Base-by-base conservation (phyloP, 37 sponge, comb jelly and placozoan species). In the Petrosia ficiformis region DNA sequence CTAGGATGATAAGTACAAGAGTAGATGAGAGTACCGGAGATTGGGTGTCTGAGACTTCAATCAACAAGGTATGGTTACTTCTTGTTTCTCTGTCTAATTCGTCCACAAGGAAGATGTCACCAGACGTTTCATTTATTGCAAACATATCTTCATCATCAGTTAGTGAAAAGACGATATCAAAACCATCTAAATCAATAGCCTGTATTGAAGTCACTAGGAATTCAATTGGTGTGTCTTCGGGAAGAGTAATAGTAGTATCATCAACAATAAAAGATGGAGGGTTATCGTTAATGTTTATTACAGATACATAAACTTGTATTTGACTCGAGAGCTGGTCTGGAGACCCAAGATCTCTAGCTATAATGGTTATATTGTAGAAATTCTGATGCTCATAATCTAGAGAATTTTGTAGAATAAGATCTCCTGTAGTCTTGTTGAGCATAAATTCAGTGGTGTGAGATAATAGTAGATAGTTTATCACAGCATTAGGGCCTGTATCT, bases 231-330 rank as follows among this genome's bases (percentile, higher is more conserved):
- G 70, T 78, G 57, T 83, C 67, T 43, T 89, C 89, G 68, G 75
- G 3, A 35, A 60, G 39, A n/a, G 28, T 2, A 4, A 73, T 34
- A 0, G 54, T 42, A 3, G 36, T 73, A 2, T 41, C 33, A 22
- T 25, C 39, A 35, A 57, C 65, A 35, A 35, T 44, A 39, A 82
- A 79, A 35, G 75, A 39, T 5, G 89, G 89, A 28, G 89, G 80
- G 54, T 89, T 83, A 42, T 87, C 87, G 42, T 89, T 89, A n/a
- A 74, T 78, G 67, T 93, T 88, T 0, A 39, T 26, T 19, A 93
- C 71, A 8, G 44, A 30, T 21, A 93, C 42, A 10, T 42, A 43
- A 1, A 88, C 61, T 5, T 43, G 40, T 4, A 16, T 57, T 19
- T 63, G n/a, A 24, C 21, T 26, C 1, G 33, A 42, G 26, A 80